Percentiles rank a stretch among this genome's conserved stretches.
phyloP scores from a whole-genome alignment of 2,797 vertebrate species.

The Hafferia zeledoni region DNA sequence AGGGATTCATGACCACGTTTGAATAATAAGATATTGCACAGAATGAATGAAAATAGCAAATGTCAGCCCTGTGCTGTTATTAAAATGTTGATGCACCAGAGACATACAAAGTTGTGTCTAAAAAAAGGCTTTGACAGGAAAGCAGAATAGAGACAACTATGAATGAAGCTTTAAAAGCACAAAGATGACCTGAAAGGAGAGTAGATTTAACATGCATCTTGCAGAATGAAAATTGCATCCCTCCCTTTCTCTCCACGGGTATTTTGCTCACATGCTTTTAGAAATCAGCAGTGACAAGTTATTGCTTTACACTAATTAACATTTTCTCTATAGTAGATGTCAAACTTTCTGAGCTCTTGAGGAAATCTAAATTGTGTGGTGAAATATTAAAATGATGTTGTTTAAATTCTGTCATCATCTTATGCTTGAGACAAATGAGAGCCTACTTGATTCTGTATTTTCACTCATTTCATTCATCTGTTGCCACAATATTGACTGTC shows the following conservation, averaged over 20 bases:
- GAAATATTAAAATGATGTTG: background rate
- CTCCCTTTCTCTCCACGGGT: background rate
- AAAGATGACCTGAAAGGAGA: background rate
- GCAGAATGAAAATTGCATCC: background rate
- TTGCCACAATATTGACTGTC: background rate
- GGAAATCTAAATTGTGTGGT: background rate
- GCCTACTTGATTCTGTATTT: background rate
- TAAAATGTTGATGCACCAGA: background rate
- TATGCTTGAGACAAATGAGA: background rate
- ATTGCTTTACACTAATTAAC: background rate
- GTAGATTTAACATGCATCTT: background rate
- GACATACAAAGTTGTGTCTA: background rate
- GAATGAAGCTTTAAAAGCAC: background rate
- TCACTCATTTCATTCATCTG: background rate
- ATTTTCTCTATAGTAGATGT: background rate
- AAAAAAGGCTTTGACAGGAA: background rate
- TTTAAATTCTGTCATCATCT: background rate
- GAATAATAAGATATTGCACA: background rate
- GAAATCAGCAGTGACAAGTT: background rate
- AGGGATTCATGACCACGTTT: background rate
- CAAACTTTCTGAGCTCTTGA: background rate
- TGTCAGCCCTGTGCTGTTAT: background rate
- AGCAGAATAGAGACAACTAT: background rate
- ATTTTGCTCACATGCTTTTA: background rate
- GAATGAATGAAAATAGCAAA: background rate